These are phyloP conservation scores for Caenorhabditis inopinata DNA, from an alignment of 1,140 invertebrate genomes.

Conservation along the genomic window DNA sequence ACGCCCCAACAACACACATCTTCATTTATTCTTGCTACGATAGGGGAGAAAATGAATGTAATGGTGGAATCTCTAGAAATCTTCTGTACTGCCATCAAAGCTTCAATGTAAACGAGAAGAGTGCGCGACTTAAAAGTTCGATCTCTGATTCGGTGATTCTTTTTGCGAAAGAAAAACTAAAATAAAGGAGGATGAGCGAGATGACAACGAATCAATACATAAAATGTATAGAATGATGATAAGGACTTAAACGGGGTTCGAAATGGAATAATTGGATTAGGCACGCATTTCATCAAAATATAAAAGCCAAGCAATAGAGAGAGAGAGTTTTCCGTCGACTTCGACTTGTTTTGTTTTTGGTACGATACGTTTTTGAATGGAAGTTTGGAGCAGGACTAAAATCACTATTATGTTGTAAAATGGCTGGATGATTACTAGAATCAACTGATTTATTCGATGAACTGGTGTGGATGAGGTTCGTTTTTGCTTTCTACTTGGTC, in stretches of 20 bases:
- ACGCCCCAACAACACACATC: background rate
- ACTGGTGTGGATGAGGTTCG: background rate
- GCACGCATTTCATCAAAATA: background rate
- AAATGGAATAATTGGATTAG: background rate
- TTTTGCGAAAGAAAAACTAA: background rate
- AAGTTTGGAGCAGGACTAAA: background rate
- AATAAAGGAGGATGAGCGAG: too few species aligned
- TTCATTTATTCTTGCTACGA: constrained; percentile 25
- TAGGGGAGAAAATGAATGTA: background rate
- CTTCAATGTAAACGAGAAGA: background rate
- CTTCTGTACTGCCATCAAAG: background rate
- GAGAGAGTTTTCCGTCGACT: too few species aligned
- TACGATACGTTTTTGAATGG: background rate
- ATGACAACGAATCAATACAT: constrained; percentile 21
- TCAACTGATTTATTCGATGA: background rate
- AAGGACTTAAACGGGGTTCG: background rate
- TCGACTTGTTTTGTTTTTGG: background rate
- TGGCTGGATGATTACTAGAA: background rate
- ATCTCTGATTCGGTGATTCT: background rate
- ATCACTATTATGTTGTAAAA: background rate
- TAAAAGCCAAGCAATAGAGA: too few species aligned
- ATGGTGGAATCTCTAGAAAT: background rate
- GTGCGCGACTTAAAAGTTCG: background rate
- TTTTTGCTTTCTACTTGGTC: background rate
- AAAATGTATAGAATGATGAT: background rate